Evolutionary conservation across 2,113 vertebrate genomes (phyloP).

Genomic region (Notothenia coriiceps): DNA sequence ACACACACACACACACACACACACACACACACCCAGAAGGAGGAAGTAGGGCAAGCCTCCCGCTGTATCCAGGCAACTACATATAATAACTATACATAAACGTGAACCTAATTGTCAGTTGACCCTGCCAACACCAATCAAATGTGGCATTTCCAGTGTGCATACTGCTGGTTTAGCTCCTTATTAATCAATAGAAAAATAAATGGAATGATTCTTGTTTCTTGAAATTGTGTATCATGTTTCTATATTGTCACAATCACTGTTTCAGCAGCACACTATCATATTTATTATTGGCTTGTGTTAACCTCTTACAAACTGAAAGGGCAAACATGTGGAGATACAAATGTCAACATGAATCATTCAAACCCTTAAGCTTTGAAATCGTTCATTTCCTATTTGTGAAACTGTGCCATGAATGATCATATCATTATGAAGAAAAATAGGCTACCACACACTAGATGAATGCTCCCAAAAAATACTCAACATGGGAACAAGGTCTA

Average conservation of each 20-base stretch:
- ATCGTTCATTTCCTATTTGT: background rate
- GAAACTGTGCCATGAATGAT: background rate
- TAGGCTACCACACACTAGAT: background rate
- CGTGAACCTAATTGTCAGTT: constrained; percentile 19
- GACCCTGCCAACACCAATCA: constrained; percentile 11
- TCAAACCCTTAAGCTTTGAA: background rate
- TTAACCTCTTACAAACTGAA: background rate
- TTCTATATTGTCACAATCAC: background rate
- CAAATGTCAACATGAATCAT: background rate
- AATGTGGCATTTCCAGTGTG: constrained; percentile 17
- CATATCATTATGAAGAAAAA: background rate
- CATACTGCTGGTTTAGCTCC: background rate
- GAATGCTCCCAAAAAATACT: background rate
- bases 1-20: constrained; percentile 6
- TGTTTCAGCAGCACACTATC: background rate
- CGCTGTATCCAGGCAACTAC: constrained; percentile 48
- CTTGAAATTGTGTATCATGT: background rate
- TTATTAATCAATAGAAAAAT: background rate
- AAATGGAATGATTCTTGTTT: background rate
- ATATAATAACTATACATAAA: constrained; percentile 20
- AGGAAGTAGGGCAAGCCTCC: constrained; percentile 1
- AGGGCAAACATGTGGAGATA: background rate
- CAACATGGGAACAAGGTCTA: background rate
- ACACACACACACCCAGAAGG: constrained; percentile 8
- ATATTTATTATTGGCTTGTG: background rate